phyloP scores from a whole-genome alignment of 2,113 vertebrate species.

The Thalassarche chlororhynchos region DNA sequence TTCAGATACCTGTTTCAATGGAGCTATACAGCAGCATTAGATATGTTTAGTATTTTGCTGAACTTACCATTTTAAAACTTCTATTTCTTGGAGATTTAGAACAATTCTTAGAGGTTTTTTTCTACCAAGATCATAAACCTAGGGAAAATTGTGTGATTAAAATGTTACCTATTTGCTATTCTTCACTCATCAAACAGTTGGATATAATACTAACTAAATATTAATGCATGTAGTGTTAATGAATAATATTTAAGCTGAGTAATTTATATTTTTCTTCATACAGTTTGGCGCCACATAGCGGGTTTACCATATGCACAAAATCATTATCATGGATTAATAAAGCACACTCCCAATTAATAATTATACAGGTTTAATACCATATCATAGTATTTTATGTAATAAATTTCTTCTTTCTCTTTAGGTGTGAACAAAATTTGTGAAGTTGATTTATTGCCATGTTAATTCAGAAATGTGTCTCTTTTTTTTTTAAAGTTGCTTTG shows the following conservation, averaged over 20 bases:
- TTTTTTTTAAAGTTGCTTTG: conserved; percentile 83
- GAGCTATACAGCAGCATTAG: neutral
- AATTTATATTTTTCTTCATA: neutral
- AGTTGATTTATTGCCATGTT: neutral
- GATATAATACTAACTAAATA: neutral
- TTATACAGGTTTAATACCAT: neutral
- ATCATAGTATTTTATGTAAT: neutral
- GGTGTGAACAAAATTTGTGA: neutral
- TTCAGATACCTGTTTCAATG: neutral
- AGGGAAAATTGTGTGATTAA: neutral
- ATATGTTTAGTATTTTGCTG: neutral
- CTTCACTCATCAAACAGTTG: neutral
- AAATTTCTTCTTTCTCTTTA: neutral
- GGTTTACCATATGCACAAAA: neutral
- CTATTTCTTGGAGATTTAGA: neutral
- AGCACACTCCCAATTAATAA: neutral
- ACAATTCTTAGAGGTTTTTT: neutral
- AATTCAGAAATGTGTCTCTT: neutral
- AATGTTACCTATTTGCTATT: neutral
- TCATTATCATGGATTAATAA: neutral
- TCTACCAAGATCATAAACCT: neutral
- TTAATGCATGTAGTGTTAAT: neutral
- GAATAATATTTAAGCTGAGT: neutral
- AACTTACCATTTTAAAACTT: neutral
- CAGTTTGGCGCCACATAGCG: neutral